Evolutionary conservation across 2,113 vertebrate genomes (phyloP), one percentile per base, ranked within the genome.

Genomic region (Nesoenas mayeri): DNA sequence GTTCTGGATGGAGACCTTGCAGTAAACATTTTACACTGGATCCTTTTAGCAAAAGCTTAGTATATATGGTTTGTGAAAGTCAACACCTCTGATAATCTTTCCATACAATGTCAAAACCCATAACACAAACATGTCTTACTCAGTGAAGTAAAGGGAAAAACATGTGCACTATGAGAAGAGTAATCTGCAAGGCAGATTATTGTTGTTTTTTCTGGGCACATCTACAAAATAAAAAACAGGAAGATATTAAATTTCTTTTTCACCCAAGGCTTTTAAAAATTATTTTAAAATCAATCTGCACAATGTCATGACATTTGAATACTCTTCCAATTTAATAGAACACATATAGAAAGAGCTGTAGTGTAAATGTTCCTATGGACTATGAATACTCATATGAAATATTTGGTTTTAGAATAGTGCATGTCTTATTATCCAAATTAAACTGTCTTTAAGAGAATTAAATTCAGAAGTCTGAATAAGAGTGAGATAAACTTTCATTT

Each of bases 51-150:
- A 96, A 97, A 98, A 98, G 91, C 71, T 94, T 98, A 98, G 98
- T 98, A 96, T 95, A 97, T 94, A 94, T 97, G 88, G 98, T 98
- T 97, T 98, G 93, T 98, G 98, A 98, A 98, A 98, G 97, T 98
- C 97, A 98, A 97, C 92, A 97, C 92, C 85, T 81, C 86, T 62
- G 61, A 90, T 98, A 98, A 98, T 98, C 97, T 98, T 97, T 97
- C 96, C 79, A 85, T 97, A 96, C 74, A 97, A 95, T 96, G 93
- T 97, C 96, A 94, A 96, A 94, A 65, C 70, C 82, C 86, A 85
- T 93, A 97, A 97, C 94, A 74, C 91, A 85, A 93, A 88, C 44
- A 93, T 97, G 75, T 89, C 88, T 98, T 98, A 95, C 56, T 75
- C 53, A 61, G 24, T 61, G 73, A 81, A 84, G 25, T 64, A 48